These are phyloP conservation scores for Ptilodon capucinus DNA, from an alignment of 2,888 invertebrate genomes.

Conservation along the genomic window DNA sequence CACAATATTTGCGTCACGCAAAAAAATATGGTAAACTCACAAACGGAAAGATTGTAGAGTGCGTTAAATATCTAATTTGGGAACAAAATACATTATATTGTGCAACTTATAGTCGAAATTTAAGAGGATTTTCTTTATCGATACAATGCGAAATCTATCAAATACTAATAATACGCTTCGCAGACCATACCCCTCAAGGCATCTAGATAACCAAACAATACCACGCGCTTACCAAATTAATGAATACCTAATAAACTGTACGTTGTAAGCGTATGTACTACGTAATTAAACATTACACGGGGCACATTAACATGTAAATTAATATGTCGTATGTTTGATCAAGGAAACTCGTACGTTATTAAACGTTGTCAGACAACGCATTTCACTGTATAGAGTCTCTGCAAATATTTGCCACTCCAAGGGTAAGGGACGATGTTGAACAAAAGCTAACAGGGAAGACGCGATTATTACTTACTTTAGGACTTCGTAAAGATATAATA, in stretches of 20 bases:
- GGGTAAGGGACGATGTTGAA: slow-evolving; percentile 43
- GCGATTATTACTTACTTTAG: slow-evolving; percentile 48
- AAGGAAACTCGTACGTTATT: slow-evolving; percentile 46
- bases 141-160: no score
- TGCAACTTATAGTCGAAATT: no score
- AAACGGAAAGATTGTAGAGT: no score
- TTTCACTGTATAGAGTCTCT: slow-evolving; percentile 48
- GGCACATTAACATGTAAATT: slow-evolving; percentile 33
- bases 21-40: no score
- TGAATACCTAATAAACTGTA: neutral
- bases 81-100: no score
- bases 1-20: no score
- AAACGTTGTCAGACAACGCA: slow-evolving; percentile 42
- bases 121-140: no score
- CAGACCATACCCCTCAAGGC: no score
- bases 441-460: slow-evolving; percentile 44
- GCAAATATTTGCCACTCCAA: slow-evolving; percentile 49
- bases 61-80: no score
- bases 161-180: no score
- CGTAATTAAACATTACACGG: slow-evolving; percentile 26
- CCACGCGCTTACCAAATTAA: neutral
- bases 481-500: slow-evolving; percentile 43
- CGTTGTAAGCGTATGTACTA: slow-evolving; percentile 1
- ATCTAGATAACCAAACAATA: no score
- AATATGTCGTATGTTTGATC: slow-evolving; percentile 42